Percentiles rank a stretch among this genome's conserved stretches.
phyloP scores from a whole-genome alignment of 2,797 vertebrate genomes.

The Odontamblyopus rebecca region DNA sequence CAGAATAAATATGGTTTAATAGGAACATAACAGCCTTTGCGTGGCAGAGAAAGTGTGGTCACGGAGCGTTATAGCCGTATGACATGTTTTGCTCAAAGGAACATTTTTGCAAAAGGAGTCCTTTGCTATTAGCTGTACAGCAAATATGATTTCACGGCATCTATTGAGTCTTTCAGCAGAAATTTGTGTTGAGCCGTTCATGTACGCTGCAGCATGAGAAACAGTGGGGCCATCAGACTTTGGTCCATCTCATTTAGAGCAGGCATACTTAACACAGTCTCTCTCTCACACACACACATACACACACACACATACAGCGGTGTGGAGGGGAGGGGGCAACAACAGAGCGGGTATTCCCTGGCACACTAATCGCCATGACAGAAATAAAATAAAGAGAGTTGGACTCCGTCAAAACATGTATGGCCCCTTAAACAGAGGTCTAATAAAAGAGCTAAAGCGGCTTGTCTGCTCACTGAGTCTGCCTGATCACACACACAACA shows the following conservation, averaged over 20 bases:
- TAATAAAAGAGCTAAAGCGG: slow-evolving; percentile 73
- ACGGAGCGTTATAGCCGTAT: slow-evolving; percentile 61
- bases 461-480: slow-evolving; percentile 65
- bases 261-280: slow-evolving; percentile 75
- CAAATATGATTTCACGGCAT: slow-evolving; percentile 71
- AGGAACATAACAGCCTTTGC: slow-evolving; percentile 23
- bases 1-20: slow-evolving; percentile 1
- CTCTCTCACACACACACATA: slow-evolving; percentile 27
- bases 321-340: slow-evolving; percentile 39
- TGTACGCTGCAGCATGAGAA: slow-evolving; percentile 72
- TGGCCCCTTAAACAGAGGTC: slow-evolving; percentile 73
- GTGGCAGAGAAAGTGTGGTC: slow-evolving; percentile 58
- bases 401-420: slow-evolving; percentile 84
- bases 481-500: slow-evolving; percentile 68
- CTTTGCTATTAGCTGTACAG: slow-evolving; percentile 67
- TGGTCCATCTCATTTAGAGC: slow-evolving; percentile 83
- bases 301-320: slow-evolving; percentile 21
- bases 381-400: slow-evolving; percentile 87
- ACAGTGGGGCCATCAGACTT: slow-evolving; percentile 78
- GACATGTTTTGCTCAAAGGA: slow-evolving; percentile 67
- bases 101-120: slow-evolving; percentile 64
- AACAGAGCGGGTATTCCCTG: slow-evolving; percentile 55
- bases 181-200: slow-evolving; percentile 69
- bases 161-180: slow-evolving; percentile 73
- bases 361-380: slow-evolving; percentile 83